Evolutionary conservation across 2,888 invertebrate genomes (phyloP).

Genomic region (Anthophora plumipes): DNA sequence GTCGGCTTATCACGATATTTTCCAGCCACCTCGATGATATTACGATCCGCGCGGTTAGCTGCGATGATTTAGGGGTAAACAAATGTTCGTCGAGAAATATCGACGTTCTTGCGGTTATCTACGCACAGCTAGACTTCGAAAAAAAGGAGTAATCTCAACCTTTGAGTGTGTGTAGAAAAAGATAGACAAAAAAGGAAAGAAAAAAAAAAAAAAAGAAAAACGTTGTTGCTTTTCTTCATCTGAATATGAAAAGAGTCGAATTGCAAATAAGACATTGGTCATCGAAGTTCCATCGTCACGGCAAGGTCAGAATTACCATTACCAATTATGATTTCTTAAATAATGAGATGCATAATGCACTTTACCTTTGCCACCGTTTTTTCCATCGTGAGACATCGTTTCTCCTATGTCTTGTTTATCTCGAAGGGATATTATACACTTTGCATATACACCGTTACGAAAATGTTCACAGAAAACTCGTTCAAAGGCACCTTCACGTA

Average conservation of each 20-base stretch:
- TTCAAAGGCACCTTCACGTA: background rate
- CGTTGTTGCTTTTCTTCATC: background rate
- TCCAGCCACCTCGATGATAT: constrained; percentile 67
- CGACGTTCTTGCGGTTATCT: background rate
- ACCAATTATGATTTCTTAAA: background rate
- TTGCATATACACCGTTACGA: too few species aligned
- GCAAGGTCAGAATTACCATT: background rate
- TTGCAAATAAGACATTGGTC: too few species aligned
- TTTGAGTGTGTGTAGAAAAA: background rate
- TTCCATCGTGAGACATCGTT: constrained; percentile 38
- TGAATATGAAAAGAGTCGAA: background rate
- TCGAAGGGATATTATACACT: too few species aligned
- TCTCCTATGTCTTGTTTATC: background rate
- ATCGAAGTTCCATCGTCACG: background rate
- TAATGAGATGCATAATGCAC: background rate
- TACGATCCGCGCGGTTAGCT: constrained; percentile 41
- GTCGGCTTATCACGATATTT: constrained; percentile 71
- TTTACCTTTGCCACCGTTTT: constrained; percentile 20
- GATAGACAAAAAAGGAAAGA: too few species aligned
- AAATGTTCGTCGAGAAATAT: constrained; percentile 29
- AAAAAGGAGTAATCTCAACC: too few species aligned
- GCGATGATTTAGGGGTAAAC: constrained; percentile 72
- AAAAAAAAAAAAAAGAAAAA: too few species aligned
- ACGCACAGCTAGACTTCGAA: too few species aligned
- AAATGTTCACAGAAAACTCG: background rate